A percentile compares a stretch with the other conserved stretches of the same genome.
Conservation (phyloP, 2,797 vertebrate species). For the Molossus molossus region DNA sequence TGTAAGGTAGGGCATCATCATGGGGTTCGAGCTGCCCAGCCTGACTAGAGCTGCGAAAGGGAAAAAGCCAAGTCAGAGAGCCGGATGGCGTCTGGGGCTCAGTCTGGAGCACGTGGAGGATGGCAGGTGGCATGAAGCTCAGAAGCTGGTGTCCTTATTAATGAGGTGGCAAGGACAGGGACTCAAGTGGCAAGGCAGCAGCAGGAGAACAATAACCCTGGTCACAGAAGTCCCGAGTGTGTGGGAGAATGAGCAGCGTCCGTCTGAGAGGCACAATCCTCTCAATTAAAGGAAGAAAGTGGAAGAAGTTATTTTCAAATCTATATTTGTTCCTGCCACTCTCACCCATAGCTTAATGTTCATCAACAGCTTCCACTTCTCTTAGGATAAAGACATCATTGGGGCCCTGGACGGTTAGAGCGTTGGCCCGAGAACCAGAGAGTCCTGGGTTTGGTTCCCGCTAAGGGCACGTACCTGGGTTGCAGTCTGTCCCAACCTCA, state of each 20-base stretch:
- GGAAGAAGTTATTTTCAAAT: constrained; percentile 1
- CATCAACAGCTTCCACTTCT: neutral
- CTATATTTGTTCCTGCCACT: neutral
- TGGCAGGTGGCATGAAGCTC: neutral
- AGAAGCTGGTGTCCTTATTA: neutral
- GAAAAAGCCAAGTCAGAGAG: neutral
- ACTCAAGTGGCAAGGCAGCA: neutral
- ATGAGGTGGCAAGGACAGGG: neutral
- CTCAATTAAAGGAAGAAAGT: neutral
- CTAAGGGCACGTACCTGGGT: too few relatives aligned
- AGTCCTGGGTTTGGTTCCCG: too few relatives aligned
- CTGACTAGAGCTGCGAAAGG: neutral
- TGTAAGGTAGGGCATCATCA: neutral
- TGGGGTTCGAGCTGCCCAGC: neutral
- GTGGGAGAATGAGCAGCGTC: neutral
- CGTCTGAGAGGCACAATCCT: neutral
- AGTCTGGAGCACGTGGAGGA: neutral
- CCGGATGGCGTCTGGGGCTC: neutral
- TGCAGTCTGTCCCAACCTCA: too few relatives aligned
- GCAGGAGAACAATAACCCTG: neutral
- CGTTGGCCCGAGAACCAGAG: too few relatives aligned
- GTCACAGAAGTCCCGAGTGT: neutral
- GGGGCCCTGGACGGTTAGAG: neutral
- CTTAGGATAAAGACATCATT: neutral
- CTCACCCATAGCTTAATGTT: neutral